Conservation (phyloP, 1,140 invertebrate species). For the Apis laboriosa region DNA sequence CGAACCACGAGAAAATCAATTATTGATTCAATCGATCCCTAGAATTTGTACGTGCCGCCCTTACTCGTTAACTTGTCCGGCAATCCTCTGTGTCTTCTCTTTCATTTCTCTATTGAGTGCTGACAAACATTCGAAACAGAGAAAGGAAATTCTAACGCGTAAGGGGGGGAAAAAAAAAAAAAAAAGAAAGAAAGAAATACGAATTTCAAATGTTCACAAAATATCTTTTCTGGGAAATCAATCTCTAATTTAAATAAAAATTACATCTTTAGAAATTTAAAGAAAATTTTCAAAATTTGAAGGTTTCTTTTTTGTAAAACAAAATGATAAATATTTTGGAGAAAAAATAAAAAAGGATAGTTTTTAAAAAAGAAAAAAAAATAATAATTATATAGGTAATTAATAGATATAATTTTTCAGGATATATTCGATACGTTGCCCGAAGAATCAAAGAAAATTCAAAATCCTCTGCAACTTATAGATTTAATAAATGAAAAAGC, state of each 20-base stretch:
- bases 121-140: neutral
- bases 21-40: constrained; percentile 63
- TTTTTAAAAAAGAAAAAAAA: too few species aligned
- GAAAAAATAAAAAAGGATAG: too few species aligned
- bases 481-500: constrained; percentile 76
- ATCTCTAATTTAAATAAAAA: neutral
- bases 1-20: constrained; percentile 50
- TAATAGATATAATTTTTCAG: constrained; percentile 58
- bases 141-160: neutral
- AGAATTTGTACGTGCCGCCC: constrained; percentile 26
- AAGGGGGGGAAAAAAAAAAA: too few species aligned
- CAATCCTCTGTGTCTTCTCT: constrained; percentile 32
- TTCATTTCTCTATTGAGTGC: constrained; percentile 9
- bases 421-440: constrained; percentile 74
- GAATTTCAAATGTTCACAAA: neutral
- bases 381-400: neutral
- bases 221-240: neutral
- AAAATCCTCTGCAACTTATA: constrained; percentile 75
- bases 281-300: too few species aligned
- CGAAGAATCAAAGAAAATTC: constrained; percentile 74
- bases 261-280: too few species aligned
- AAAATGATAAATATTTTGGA: too few species aligned
- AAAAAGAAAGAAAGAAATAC: neutral
- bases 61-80: constrained; percentile 48
- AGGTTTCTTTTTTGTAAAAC: too few species aligned